Percentiles rank a stretch among this genome's conserved stretches.
phyloP scores from a whole-genome alignment of 2,888 invertebrate genomes.

The Tetragonula carbonaria region DNA sequence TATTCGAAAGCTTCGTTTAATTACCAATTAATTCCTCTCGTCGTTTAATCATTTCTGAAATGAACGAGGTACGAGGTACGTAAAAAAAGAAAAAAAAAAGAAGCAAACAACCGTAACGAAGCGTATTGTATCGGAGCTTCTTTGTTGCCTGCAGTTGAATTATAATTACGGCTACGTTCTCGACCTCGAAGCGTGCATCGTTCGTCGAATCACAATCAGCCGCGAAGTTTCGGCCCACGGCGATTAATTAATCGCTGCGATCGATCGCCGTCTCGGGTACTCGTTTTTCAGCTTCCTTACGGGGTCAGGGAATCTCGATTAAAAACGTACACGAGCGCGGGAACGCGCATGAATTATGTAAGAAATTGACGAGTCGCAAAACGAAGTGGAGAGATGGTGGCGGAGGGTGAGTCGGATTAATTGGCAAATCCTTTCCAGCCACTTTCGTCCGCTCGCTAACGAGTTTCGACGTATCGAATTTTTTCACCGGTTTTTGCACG shows the following conservation, averaged over 20 bases:
- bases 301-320: slow-evolving; percentile 69
- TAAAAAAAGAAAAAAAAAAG: too few relatives aligned
- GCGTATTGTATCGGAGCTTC: not conserved
- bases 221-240: slow-evolving; percentile 26
- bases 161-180: slow-evolving; percentile 37
- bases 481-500: slow-evolving; percentile 15
- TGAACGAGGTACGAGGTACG: too few relatives aligned
- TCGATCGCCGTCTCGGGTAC: slow-evolving; percentile 25
- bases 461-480: slow-evolving; percentile 41
- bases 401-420: slow-evolving; percentile 41
- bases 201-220: slow-evolving; percentile 48
- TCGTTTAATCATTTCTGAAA: too few relatives aligned
- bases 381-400: not conserved
- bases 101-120: not conserved
- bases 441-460: slow-evolving; percentile 40
- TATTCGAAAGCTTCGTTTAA: too few relatives aligned
- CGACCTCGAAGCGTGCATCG: slow-evolving; percentile 10
- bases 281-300: slow-evolving; percentile 48
- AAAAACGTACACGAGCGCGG: slow-evolving; percentile 68
- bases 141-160: slow-evolving; percentile 7
- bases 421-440: slow-evolving; percentile 64
- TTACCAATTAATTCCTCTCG: not conserved
- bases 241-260: slow-evolving; percentile 61
- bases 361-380: slow-evolving; percentile 70
- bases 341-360: slow-evolving; percentile 75